Evolutionary conservation across 2,797 vertebrate species (phyloP).

Genomic region (Pseudotriccus pelzelni): DNA sequence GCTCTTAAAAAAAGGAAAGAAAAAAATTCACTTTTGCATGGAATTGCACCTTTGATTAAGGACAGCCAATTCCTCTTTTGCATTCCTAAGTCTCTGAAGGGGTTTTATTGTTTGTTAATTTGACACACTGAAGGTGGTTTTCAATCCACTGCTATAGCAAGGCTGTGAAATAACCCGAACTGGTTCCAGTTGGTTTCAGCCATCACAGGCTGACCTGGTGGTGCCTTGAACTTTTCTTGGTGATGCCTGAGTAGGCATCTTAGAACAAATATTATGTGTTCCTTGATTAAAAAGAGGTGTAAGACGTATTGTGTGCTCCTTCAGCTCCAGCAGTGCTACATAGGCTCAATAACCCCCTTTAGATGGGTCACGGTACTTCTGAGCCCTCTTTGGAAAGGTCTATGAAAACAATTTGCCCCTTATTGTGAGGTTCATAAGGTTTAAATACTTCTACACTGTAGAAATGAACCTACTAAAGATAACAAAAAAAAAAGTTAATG

Average conservation of each 20-base stretch:
- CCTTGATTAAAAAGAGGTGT: background rate
- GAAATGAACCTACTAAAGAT: background rate
- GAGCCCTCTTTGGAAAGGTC: background rate
- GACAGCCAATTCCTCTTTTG: background rate
- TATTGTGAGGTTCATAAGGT: background rate
- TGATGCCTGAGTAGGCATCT: background rate
- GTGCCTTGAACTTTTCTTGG: background rate
- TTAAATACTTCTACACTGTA: background rate
- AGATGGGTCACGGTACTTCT: background rate
- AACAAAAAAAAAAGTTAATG: background rate
- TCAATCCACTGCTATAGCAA: background rate
- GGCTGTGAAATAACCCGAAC: background rate
- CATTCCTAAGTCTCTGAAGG: background rate
- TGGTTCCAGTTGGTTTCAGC: background rate
- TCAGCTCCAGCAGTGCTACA: background rate
- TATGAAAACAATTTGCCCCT: background rate
- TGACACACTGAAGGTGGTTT: background rate
- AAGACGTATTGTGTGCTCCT: background rate
- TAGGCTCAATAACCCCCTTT: background rate
- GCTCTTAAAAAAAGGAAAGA: background rate
- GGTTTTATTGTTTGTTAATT: background rate
- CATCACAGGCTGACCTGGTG: background rate
- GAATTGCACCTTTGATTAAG: background rate
- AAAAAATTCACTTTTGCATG: background rate
- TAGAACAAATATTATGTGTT: background rate